Evolutionary conservation across 2,888 invertebrate genomes (phyloP).

Genomic region (Podabrus alpinus): DNA sequence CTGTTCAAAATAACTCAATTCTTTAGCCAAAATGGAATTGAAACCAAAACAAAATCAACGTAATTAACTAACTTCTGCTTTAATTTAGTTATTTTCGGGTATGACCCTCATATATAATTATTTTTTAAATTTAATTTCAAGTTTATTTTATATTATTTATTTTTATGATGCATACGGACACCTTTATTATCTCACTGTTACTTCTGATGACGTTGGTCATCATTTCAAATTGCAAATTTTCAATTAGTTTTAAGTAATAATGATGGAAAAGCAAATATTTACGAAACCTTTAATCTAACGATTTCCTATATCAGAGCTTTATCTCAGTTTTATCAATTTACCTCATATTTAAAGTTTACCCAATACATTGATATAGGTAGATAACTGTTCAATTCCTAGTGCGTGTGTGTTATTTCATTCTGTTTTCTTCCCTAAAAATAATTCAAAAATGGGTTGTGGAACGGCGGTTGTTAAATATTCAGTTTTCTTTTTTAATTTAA

Average conservation of each 20-base stretch:
- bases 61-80: no score
- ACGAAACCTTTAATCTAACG: background rate
- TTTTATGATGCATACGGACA: background rate
- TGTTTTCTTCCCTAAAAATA: background rate
- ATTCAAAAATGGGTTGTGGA: conserved; percentile 51
- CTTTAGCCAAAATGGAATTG: no score
- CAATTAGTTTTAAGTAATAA: background rate
- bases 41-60: no score
- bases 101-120: background rate
- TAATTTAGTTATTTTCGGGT: background rate
- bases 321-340: background rate
- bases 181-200: background rate
- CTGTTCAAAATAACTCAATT: no score
- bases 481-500: conserved; percentile 56
- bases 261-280: background rate
- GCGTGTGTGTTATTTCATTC: background rate
- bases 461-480: conserved; percentile 53
- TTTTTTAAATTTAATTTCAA: background rate
- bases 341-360: background rate
- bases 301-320: background rate
- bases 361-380: background rate
- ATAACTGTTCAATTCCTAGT: background rate
- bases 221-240: background rate
- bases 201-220: background rate
- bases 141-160: background rate